phyloP scores from a whole-genome alignment of 23 tunicate species.

The Ciona savignyi region DNA sequence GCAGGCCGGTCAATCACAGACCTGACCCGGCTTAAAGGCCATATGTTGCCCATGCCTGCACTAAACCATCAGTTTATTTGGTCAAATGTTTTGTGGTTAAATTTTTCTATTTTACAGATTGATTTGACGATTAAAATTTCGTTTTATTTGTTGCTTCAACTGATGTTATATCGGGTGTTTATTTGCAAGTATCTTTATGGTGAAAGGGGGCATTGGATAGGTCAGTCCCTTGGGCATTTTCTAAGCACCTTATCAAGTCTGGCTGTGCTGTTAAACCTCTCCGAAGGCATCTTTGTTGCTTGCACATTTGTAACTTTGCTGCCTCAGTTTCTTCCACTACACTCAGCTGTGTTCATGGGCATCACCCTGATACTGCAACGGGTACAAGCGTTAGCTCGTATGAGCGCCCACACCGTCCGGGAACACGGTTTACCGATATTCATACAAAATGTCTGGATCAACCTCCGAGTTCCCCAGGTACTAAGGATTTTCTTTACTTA shows the following conservation, averaged over 20 bases:
- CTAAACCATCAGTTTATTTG: too few species aligned
- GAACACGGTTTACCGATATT: constrained; percentile 12
- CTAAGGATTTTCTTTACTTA: constrained; percentile 39
- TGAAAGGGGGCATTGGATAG: background rate
- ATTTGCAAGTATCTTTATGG: background rate
- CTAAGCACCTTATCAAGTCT: constrained; percentile 4
- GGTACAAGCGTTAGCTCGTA: background rate
- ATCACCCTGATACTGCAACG: background rate
- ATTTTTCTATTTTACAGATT: constrained; percentile 23
- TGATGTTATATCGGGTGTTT: constrained; percentile 6
- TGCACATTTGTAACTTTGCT: constrained; percentile 6
- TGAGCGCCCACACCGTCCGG: background rate
- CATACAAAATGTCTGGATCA: constrained; percentile 27
- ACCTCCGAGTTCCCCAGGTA: constrained; percentile 40
- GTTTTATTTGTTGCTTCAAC: constrained; percentile 18
- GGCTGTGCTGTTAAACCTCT: constrained; percentile 12
- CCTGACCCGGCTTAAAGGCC: too few species aligned
- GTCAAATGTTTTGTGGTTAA: too few species aligned
- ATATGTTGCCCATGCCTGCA: too few species aligned
- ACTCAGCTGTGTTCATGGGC: background rate
- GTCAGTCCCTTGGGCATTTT: background rate
- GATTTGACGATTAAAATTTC: constrained; percentile 19
- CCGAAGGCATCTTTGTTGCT: background rate
- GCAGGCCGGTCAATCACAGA: too few species aligned
- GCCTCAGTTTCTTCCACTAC: constrained; percentile 14